A percentile compares a stretch with the other conserved stretches of the same genome.
Conservation (phyloP, 2,888 invertebrate genomes). For the Erpobdella octoculata region DNA sequence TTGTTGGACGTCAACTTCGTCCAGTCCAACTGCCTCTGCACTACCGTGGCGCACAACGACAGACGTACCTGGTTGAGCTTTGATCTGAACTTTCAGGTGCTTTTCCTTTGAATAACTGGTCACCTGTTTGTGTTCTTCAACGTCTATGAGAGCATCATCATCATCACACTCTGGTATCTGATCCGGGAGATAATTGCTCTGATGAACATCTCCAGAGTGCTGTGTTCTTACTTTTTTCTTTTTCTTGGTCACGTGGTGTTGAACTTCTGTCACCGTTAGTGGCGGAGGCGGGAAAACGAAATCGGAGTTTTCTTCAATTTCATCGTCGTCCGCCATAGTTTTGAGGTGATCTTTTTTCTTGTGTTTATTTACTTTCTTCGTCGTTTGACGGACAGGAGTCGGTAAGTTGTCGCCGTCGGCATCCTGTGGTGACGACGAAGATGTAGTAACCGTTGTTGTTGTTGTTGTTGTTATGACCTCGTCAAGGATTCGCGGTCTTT, state of each 20-base stretch:
- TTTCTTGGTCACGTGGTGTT: slow-evolving; percentile 10
- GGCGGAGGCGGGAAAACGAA: neutral
- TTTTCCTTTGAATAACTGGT: too few relatives aligned
- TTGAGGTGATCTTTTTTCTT: neutral
- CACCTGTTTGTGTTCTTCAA: too few relatives aligned
- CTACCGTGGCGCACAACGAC: slow-evolving; percentile 16
- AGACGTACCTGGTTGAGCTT: slow-evolving; percentile 16
- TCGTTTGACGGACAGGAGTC: slow-evolving; percentile 12
- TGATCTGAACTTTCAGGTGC: slow-evolving; percentile 23
- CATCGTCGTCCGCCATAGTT: slow-evolving; percentile 1
- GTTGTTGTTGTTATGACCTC: neutral
- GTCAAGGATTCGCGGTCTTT: neutral
- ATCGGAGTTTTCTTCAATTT: slow-evolving; percentile 7
- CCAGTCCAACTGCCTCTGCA: neutral
- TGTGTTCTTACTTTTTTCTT: slow-evolving; percentile 10
- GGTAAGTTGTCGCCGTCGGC: slow-evolving; percentile 4
- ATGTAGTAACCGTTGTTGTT: too few relatives aligned
- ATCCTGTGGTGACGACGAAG: neutral
- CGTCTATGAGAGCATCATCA: neutral
- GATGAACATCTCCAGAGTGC: neutral
- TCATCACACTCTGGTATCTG: neutral
- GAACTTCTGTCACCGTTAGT: neutral
- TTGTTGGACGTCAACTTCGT: too few relatives aligned
- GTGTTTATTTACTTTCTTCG: neutral
- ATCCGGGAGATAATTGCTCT: neutral